Evolutionary conservation across 1,140 invertebrate genomes (phyloP), one percentile per base, ranked within the genome.

Genomic region (Heliconius congener): DNA sequence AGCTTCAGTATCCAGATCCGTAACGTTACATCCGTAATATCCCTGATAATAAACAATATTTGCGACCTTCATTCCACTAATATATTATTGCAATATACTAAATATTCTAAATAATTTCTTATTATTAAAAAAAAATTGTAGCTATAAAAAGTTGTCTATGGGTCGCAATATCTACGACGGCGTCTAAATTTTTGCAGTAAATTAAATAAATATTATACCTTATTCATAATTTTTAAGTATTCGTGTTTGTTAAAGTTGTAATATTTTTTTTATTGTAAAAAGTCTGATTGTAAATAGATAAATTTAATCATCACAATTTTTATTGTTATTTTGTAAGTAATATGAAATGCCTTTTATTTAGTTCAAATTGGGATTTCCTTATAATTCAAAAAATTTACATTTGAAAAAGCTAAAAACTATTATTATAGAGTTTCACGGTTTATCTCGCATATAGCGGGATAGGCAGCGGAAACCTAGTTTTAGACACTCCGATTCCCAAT

Each of bases 201-300:
- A 66, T 66, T 23, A 27, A 46, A 46, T 66, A 66, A 30, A 66
- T 66, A 66, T 77, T 23, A 71, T 71, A 50, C 1, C 2, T 34
- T 52, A 52, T 50, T 72, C 19, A 55, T 16, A 76, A 75, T 72
- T 55, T 42, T 72, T 73, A 60, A 78, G 72, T 76, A 77, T 78
- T 72, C 30, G 52, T 79, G 79, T 80, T 82, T 82, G 75, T 86
- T 78, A 83, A 75, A 80, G 39, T 82, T 84, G 46, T 80, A 82
- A 81, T 79, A 70, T 74, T 83, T 60, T 84, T 87, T 52, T 85
- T 86, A 81, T 85, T 92, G 90, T 92, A 90, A 88, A 91, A 93
- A 91, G 89, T 93, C 90, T 91, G 90, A 91, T 87, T 90, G 90
- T 91, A 92, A 83, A 57, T 76, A 76, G n/a, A 82, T 77, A 74